These are phyloP conservation scores for Cyclura pinguis DNA, from an alignment of 2,797 vertebrate species.

Conservation along the genomic window DNA sequence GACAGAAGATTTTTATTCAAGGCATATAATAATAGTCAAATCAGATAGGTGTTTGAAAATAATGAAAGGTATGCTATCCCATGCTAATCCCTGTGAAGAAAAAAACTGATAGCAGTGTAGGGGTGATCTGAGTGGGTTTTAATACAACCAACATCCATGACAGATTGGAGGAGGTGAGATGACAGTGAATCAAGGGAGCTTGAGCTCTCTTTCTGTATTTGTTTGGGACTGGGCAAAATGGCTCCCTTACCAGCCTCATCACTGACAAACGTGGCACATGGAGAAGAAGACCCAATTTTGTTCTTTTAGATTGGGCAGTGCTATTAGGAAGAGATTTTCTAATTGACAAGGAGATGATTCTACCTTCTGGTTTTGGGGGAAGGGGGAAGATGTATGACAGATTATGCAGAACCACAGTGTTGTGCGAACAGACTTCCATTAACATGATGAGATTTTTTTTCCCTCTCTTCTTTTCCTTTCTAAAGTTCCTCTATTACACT, in stretches of 20 bases:
- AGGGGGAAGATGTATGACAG: too few species aligned
- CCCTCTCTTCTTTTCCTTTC: too few species aligned
- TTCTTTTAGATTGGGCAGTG: not conserved
- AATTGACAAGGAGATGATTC: too few species aligned
- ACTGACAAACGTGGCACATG: not conserved
- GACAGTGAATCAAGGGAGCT: not conserved
- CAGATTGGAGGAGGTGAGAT: not conserved
- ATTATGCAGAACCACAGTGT: too few species aligned
- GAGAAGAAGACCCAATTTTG: not conserved
- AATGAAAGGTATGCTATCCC: too few species aligned
- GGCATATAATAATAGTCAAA: not conserved
- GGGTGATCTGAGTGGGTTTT: not conserved
- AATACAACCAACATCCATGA: too few species aligned
- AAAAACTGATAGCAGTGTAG: too few species aligned
- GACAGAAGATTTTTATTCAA: not conserved
- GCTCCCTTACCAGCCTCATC: not conserved
- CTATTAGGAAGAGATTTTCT: not conserved
- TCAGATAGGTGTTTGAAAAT: not conserved
- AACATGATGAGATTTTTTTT: too few species aligned
- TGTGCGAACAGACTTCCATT: too few species aligned
- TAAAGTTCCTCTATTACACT: too few species aligned
- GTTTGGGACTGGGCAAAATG: not conserved
- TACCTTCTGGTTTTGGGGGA: too few species aligned
- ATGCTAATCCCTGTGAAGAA: too few species aligned
- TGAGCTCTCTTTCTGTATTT: not conserved